These are phyloP conservation scores for Pseudonaja textilis DNA, from an alignment of 2,113 vertebrate species.

Conservation along the genomic window DNA sequence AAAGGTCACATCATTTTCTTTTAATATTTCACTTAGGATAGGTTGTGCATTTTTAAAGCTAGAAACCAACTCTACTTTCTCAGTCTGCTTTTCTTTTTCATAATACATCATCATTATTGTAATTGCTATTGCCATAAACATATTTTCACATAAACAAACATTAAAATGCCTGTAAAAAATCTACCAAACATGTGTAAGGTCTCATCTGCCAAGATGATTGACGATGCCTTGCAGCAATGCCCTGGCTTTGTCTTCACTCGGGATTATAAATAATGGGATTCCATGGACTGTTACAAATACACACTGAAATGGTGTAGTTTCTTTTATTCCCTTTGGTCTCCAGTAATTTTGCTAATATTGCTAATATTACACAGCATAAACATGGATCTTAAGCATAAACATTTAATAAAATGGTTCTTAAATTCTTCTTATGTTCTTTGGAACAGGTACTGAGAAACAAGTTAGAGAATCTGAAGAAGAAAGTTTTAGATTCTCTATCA, in stretches of 20 bases:
- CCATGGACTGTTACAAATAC: not conserved
- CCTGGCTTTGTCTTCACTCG: not conserved
- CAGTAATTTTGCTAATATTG: conserved; percentile 2
- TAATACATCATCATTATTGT: not conserved
- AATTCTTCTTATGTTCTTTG: conserved; percentile 7
- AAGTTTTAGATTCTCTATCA: conserved; percentile 63
- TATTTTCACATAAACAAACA: not conserved
- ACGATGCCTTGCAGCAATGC: not conserved
- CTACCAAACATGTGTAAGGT: not conserved
- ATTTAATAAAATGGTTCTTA: not conserved
- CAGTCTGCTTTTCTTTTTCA: not conserved
- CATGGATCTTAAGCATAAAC: not conserved
- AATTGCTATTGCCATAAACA: not conserved
- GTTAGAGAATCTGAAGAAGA: conserved; percentile 72
- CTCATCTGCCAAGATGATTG: not conserved
- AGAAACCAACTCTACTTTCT: not conserved
- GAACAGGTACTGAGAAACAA: conserved; percentile 79
- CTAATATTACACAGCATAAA: not conserved
- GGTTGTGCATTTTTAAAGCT: not conserved
- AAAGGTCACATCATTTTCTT: not conserved
- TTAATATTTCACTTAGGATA: not conserved
- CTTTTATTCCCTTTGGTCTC: conserved; percentile 8
- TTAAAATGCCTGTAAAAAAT: not conserved
- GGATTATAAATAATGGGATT: not conserved
- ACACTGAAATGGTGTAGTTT: not conserved